Conservation (phyloP, 35 echinoderm and acorn worm species). For the Strongylocentrotus purpuratus region DNA sequence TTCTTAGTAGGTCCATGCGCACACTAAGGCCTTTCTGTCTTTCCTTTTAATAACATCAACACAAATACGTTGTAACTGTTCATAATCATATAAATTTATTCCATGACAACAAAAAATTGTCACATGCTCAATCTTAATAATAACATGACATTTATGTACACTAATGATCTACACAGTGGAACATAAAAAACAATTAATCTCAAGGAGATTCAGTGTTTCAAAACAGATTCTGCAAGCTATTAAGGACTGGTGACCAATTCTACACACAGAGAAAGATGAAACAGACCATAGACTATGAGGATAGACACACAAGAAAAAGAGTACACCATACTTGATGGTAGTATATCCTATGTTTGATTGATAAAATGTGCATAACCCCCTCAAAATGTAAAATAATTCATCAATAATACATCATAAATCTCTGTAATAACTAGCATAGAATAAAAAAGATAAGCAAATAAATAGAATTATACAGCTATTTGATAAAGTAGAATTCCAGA, state of each 20-base stretch:
- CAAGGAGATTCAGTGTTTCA: not conserved
- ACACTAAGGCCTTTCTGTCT: not conserved
- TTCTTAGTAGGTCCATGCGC: too few species aligned
- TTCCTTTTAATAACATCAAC: not conserved
- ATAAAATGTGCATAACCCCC: not conserved
- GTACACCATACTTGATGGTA: not conserved
- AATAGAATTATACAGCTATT: not conserved
- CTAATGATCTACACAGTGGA: not conserved
- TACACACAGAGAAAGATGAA: not conserved
- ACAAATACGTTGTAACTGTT: not conserved
- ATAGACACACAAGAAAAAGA: not conserved
- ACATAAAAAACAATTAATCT: not conserved
- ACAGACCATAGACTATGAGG: not conserved
- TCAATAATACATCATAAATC: too few species aligned
- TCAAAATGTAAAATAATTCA: too few species aligned
- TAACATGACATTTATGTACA: not conserved
- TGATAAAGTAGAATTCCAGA: not conserved
- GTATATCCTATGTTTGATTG: not conserved
- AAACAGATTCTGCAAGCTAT: not conserved
- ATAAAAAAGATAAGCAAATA: not conserved
- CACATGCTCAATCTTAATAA: not conserved
- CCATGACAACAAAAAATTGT: slow-evolving; percentile 6
- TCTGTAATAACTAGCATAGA: too few species aligned
- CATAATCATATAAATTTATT: not conserved
- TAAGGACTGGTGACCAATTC: not conserved